A percentile compares a stretch with the other conserved stretches of the same genome.
Conservation (phyloP, 2,888 invertebrate species). For the Latheticus oryzae region DNA sequence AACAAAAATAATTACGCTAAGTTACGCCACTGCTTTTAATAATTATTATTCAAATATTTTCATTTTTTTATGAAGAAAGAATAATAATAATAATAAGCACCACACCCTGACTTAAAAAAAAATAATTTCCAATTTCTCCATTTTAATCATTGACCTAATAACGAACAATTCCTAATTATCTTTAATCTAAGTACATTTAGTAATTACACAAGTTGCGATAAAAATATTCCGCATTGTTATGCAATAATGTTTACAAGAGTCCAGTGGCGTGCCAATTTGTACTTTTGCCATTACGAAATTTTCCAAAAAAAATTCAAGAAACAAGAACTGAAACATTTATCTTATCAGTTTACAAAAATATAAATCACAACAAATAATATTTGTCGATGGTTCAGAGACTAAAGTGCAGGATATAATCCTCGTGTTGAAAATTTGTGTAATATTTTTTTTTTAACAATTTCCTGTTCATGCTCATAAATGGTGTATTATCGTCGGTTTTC, state of each 20-base stretch:
- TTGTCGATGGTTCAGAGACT: conserved; percentile 14
- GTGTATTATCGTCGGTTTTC: too few relatives aligned
- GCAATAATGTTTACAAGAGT: conserved; percentile 14
- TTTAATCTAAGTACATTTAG: conserved; percentile 6
- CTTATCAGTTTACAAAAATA: conserved; percentile 28
- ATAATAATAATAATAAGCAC: too few relatives aligned
- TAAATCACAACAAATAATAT: conserved; percentile 20
- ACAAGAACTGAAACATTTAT: too few relatives aligned
- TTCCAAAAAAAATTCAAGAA: conserved; percentile 22
- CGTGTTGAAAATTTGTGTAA: too few relatives aligned
- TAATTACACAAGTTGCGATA: conserved; percentile 11
- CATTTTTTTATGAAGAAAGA: neutral
- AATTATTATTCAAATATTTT: neutral
- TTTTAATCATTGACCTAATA: conserved; percentile 3
- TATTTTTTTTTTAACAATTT: too few relatives aligned
- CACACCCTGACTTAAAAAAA: neutral
- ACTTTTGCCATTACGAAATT: conserved; percentile 14
- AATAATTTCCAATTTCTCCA: neutral
- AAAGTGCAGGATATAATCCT: conserved; percentile 7
- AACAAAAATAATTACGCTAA: too few relatives aligned
- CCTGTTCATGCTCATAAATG: too few relatives aligned
- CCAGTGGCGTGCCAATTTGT: conserved; percentile 24
- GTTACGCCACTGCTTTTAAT: conserved; percentile 25
- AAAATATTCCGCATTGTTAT: conserved; percentile 30
- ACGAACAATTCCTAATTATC: conserved; percentile 10